Evolutionary conservation across 2,888 invertebrate species (phyloP).

Genomic region (Sericinus montela): DNA sequence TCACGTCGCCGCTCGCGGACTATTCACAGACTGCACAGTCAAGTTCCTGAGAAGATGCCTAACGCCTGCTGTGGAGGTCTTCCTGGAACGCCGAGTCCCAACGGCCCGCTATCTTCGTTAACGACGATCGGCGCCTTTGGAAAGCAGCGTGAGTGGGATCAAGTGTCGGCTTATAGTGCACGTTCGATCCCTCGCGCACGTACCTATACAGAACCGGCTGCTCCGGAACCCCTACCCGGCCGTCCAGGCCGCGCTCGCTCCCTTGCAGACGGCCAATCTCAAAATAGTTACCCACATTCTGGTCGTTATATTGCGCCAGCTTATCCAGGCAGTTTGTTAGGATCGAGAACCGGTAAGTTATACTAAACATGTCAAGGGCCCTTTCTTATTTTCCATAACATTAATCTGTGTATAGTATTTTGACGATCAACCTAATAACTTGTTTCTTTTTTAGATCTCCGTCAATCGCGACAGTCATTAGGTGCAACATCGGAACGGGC

Average conservation of each 20-base stretch:
- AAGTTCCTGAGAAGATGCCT: constrained; percentile 84
- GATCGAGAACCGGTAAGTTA: constrained; percentile 68
- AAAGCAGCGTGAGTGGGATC: constrained; percentile 86
- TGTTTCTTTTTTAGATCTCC: constrained; percentile 80
- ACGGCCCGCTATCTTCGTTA: constrained; percentile 88
- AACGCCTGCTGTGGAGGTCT: constrained; percentile 88
- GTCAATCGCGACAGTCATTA: constrained; percentile 91
- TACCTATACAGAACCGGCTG: constrained; percentile 84
- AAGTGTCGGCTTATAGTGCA: constrained; percentile 93
- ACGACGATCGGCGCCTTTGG: constrained; percentile 92
- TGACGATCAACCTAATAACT: not conserved
- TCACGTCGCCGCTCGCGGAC: constrained; percentile 88
- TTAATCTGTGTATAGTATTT: not conserved
- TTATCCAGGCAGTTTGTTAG: constrained; percentile 84
- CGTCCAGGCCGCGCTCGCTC: constrained; percentile 88
- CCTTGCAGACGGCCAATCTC: constrained; percentile 93
- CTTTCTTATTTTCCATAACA: constrained; percentile 2
- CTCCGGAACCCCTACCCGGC: constrained; percentile 86
- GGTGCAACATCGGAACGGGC: constrained; percentile 90
- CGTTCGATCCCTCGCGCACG: constrained; percentile 93
- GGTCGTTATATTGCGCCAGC: constrained; percentile 87
- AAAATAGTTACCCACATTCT: constrained; percentile 92
- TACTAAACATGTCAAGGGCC: constrained; percentile 12
- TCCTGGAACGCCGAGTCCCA: constrained; percentile 87
- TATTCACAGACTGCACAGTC: constrained; percentile 85